Conservation (phyloP, 1,140 invertebrate species). For the Paraescarpia echinospica region DNA sequence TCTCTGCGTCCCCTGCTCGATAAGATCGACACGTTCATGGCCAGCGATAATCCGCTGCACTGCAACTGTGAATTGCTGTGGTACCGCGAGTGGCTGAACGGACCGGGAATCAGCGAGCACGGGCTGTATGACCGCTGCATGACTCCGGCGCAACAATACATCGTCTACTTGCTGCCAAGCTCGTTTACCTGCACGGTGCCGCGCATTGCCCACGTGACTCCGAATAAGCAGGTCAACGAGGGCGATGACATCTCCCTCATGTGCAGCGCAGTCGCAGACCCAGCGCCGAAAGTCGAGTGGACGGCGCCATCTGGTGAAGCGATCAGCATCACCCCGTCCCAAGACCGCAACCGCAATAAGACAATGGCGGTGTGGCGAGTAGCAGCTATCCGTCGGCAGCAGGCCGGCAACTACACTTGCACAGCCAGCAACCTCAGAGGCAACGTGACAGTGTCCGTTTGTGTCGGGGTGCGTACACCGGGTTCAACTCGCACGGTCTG, state of each 20-base stretch:
- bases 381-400: background rate
- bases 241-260: constrained; percentile 11
- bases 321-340: constrained; percentile 24
- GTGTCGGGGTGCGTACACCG: background rate
- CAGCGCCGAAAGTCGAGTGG: constrained; percentile 26
- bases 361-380: constrained; percentile 22
- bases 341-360: background rate
- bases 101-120: background rate
- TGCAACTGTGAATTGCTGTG: constrained; percentile 29
- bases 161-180: background rate
- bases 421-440: constrained; percentile 13
- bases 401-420: constrained; percentile 26
- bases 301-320: constrained; percentile 22
- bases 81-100: constrained; percentile 29
- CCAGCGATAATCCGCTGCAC: constrained; percentile 22
- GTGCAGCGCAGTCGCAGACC: constrained; percentile 21
- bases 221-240: background rate
- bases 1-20: background rate
- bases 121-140: background rate
- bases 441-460: background rate
- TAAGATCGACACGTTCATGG: background rate
- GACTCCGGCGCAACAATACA: background rate
- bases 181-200: constrained; percentile 23
- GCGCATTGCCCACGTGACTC: constrained; percentile 12
- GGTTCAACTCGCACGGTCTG: background rate